Percentiles rank a stretch among this genome's conserved stretches.
phyloP scores from a whole-genome alignment of 2,797 vertebrate genomes.

The Passerculus sandwichensis region DNA sequence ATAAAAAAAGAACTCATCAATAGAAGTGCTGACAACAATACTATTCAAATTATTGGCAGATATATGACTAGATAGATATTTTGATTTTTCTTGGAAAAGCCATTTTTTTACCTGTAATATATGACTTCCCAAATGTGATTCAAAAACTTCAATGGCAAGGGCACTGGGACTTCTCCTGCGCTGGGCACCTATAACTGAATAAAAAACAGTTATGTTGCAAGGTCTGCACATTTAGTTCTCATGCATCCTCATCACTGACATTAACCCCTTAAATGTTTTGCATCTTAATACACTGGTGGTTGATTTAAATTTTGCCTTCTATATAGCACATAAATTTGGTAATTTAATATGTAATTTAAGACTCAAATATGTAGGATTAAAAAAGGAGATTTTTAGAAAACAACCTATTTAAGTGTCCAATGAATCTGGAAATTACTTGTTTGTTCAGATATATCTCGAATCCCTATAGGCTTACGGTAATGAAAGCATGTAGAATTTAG shows the following conservation, averaged over 20 bases:
- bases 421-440: not conserved
- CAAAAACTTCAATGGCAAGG: slow-evolving; percentile 93
- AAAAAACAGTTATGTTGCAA: slow-evolving; percentile 73
- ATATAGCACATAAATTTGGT: not conserved
- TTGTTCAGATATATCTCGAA: not conserved
- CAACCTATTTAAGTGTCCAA: not conserved
- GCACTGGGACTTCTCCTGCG: slow-evolving; percentile 90
- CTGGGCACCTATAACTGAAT: slow-evolving; percentile 94
- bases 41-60: slow-evolving; percentile 1
- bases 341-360: not conserved
- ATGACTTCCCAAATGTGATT: slow-evolving; percentile 97
- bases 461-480: not conserved
- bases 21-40: slow-evolving; percentile 9
- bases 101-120: slow-evolving; percentile 91
- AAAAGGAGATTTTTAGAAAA: not conserved
- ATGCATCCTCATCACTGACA: not conserved
- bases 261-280: not conserved
- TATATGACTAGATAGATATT: not conserved
- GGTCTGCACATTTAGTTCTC: slow-evolving; percentile 50
- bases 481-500: not conserved
- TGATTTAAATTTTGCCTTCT: not conserved
- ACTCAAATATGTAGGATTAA: not conserved
- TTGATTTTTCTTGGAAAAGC: slow-evolving; percentile 46
- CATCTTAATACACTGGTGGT: not conserved
- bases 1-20: slow-evolving; percentile 26